phyloP scores from a whole-genome alignment of 1,140 invertebrate species.

The Ptiloglossa arizonensis region DNA sequence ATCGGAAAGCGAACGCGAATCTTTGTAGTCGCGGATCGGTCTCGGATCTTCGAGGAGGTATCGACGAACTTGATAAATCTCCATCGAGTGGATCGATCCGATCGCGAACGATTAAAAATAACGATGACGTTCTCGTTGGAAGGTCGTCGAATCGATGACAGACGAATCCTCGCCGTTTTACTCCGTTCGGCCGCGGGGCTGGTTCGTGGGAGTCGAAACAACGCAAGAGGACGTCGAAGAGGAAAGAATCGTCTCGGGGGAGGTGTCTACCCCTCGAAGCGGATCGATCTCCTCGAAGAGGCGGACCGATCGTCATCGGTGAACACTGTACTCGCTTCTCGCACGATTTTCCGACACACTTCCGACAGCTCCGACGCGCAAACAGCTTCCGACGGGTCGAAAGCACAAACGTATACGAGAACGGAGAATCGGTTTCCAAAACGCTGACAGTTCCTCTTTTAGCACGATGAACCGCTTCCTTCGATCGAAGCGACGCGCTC shows the following conservation, averaged over 20 bases:
- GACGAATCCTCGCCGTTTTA: background rate
- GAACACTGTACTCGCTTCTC: background rate
- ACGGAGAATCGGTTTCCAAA: too few species aligned
- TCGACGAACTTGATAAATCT: too few species aligned
- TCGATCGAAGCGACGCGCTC: too few species aligned
- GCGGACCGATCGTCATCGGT: conserved; percentile 1
- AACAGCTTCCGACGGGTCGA: too few species aligned
- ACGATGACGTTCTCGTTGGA: background rate
- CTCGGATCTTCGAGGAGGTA: too few species aligned
- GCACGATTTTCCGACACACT: background rate
- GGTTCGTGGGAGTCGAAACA: background rate
- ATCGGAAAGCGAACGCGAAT: too few species aligned
- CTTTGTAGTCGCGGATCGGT: background rate
- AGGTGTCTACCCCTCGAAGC: too few species aligned
- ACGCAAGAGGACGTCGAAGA: background rate
- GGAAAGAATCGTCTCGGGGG: background rate
- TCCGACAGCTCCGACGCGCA: too few species aligned
- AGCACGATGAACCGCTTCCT: too few species aligned
- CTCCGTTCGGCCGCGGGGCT: too few species aligned
- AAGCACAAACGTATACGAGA: too few species aligned
- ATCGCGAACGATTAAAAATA: background rate
- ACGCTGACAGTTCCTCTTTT: too few species aligned
- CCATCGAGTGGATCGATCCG: background rate
- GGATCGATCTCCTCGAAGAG: background rate
- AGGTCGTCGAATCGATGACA: background rate